A percentile compares a stretch with the other conserved stretches of the same genome.
Conservation (phyloP, 2,797 vertebrate genomes). For the Megalops cyprinoides region DNA sequence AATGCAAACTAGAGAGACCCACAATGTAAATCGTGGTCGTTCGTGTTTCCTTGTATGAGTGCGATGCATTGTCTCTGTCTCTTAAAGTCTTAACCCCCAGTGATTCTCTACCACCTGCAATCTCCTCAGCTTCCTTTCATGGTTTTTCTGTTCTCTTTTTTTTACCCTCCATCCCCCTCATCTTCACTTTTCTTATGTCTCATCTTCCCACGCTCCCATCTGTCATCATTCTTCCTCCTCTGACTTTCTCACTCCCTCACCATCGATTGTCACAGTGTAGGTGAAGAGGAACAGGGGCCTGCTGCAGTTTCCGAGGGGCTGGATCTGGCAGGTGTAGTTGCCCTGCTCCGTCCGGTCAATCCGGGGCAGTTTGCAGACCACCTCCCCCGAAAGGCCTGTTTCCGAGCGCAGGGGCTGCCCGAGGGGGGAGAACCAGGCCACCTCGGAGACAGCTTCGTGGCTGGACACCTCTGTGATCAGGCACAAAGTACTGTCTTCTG, state of each 20-base stretch:
- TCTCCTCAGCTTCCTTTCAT: neutral
- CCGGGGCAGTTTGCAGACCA: constrained; percentile 67
- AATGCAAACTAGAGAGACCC: too few species aligned
- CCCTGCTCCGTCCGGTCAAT: constrained; percentile 56
- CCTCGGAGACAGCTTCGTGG: constrained; percentile 29
- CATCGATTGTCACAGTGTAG: constrained; percentile 58
- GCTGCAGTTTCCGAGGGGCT: constrained; percentile 42
- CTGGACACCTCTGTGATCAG: constrained; percentile 62
- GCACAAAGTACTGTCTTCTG: constrained; percentile 57
- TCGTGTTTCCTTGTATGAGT: neutral
- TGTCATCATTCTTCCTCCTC: neutral
- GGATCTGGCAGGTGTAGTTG: constrained; percentile 63
- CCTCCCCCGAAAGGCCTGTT: constrained; percentile 26
- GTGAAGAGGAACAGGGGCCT: constrained; percentile 46
- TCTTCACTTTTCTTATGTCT: neutral
- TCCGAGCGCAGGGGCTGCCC: constrained; percentile 55
- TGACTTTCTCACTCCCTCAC: constrained; percentile 55
- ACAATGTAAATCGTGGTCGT: too few species aligned
- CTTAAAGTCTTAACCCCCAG: neutral
- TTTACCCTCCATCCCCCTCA: neutral
- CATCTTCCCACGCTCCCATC: neutral
- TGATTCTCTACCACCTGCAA: neutral
- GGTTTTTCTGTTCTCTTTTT: neutral
- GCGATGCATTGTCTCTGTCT: neutral
- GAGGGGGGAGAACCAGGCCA: constrained; percentile 65